Evolutionary conservation across 2,113 vertebrate genomes (phyloP), one percentile per base, ranked within the genome.

Genomic region (Aphyosemion australe): DNA sequence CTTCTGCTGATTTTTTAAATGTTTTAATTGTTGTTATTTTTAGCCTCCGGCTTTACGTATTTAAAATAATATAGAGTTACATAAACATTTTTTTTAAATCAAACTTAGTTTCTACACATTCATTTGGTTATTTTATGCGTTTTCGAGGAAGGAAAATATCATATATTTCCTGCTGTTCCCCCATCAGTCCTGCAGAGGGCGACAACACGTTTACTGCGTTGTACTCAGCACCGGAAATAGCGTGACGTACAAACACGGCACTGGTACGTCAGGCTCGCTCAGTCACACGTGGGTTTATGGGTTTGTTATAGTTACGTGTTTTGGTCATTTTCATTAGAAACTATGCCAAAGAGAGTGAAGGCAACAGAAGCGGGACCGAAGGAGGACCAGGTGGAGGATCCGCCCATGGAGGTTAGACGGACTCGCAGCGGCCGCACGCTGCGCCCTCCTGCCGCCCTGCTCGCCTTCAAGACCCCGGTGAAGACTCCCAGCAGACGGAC

Each of bases 381-480:
- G 3, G 70, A 51, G 3, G 70, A 83, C 18, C 71, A 61, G 42
- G 61, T 34, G 18, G 51, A 45, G 8, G 85, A 90, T 0, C 37
- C 54, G 8, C 69, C 66, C 1, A 62, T 68, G 12, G 70, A 84
- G 37, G 75, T 72, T 39, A 88, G 86, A 6, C 84, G 88, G 41
- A 93, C 92, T n/a, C 87, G 91, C 3, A 93, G 92, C 71, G 92
- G 92, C 50, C 91, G 90, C 42, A 78, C 26, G 26, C 68, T 91
- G 12, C 85, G 87, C 0, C 20, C 82, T 32, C 90, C 90, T 2
- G 74, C 78, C 18, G 61, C 72, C 0, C 57, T 84, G 41, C 55
- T 74, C 0, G 58, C 70, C n/a, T 79, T 69, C 0, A 46, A 72
- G 20, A 18, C 65, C 11, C 64, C 82, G 10, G 56, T 32, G 41